phyloP scores from a whole-genome alignment of 2,888 invertebrate species.

The Drosophila mimica region DNA sequence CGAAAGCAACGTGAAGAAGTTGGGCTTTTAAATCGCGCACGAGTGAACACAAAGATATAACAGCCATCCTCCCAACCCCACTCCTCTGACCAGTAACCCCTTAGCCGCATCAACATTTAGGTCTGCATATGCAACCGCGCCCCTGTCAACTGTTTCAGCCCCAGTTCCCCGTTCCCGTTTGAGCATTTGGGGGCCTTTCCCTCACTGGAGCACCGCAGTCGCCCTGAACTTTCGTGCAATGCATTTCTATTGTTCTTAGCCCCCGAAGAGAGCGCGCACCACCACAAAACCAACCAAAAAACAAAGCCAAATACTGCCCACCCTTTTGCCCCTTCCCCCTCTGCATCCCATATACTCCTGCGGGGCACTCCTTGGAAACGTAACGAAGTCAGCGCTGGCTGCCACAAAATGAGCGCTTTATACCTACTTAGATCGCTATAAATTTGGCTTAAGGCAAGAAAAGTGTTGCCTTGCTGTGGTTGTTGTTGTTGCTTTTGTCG shows the following conservation, averaged over 20 bases:
- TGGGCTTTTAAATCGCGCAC: constrained; percentile 68
- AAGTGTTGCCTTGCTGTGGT: constrained; percentile 72
- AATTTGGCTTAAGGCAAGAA: constrained; percentile 81
- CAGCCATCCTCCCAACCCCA: constrained; percentile 2
- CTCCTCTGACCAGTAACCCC: not conserved
- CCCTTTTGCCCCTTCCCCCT: not conserved
- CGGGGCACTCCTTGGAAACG: constrained; percentile 76
- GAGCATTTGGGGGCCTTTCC: constrained; percentile 17
- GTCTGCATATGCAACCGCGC: constrained; percentile 36
- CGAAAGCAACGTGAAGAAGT: constrained; percentile 67
- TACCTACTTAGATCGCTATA: constrained; percentile 81
- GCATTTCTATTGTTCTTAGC: constrained; percentile 74
- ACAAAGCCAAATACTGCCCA: constrained; percentile 35
- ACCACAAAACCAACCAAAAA: constrained; percentile 25
- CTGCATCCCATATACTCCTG: constrained; percentile 54
- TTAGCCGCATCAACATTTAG: not conserved
- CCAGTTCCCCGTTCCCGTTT: not conserved
- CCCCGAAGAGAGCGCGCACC: constrained; percentile 30
- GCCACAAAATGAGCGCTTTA: constrained; percentile 82
- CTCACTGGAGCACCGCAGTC: constrained; percentile 36
- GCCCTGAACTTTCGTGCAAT: constrained; percentile 63
- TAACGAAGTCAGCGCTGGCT: constrained; percentile 73
- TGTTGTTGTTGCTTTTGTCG: constrained; percentile 1
- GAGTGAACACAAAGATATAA: constrained; percentile 60
- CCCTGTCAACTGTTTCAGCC: constrained; percentile 4